Percentiles rank a stretch among this genome's conserved stretches.
These are phyloP conservation scores for Vultur gryphus DNA, from an alignment of 2,797 vertebrate species.

Conservation along the genomic window DNA sequence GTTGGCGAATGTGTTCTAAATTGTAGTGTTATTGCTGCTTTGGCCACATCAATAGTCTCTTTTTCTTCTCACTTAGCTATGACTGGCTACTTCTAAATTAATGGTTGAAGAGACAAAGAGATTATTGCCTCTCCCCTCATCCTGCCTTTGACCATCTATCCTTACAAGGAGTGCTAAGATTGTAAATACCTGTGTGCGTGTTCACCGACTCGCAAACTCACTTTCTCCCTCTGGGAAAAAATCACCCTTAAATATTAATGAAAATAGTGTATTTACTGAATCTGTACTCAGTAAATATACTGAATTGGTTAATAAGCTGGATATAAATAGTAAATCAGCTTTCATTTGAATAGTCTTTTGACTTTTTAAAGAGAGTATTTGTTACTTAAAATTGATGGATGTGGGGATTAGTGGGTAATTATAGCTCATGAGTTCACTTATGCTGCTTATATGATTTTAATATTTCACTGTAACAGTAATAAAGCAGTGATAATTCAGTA, in stretches of 20 bases:
- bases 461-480: not conserved
- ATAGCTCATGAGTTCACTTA: not conserved
- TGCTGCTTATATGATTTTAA: not conserved
- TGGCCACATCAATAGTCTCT: not conserved
- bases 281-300: not conserved
- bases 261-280: not conserved
- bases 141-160: not conserved
- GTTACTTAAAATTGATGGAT: not conserved
- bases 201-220: not conserved
- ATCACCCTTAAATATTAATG: not conserved
- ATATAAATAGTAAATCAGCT: not conserved
- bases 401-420: not conserved
- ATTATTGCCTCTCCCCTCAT: not conserved
- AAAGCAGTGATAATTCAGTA: not conserved
- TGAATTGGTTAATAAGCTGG: not conserved
- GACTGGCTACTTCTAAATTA: not conserved
- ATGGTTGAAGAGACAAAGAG: not conserved
- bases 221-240: not conserved
- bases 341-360: not conserved
- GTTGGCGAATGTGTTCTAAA: not conserved
- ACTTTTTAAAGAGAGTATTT: not conserved
- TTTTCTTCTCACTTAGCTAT: not conserved
- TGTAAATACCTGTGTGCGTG: not conserved
- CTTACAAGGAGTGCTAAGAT: not conserved
- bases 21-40: not conserved